Conservation (phyloP, 1,140 invertebrate species). For the Chrysoperla carnea region DNA sequence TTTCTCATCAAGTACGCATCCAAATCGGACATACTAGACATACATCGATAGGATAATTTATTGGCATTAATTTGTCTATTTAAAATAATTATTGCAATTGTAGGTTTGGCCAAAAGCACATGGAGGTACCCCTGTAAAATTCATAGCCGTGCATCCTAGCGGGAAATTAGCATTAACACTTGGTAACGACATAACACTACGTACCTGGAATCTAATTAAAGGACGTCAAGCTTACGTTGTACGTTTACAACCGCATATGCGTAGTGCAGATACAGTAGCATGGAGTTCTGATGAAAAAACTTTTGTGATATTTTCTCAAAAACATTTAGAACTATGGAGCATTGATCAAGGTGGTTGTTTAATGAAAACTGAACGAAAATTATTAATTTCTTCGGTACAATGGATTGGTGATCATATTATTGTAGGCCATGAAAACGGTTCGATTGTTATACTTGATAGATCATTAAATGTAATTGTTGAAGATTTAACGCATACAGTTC, state of each 20-base stretch:
- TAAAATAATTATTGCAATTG: too few relatives aligned
- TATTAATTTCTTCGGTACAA: slow-evolving; percentile 41
- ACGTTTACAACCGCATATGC: slow-evolving; percentile 36
- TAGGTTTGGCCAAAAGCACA: slow-evolving; percentile 49
- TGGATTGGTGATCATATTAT: slow-evolving; percentile 44
- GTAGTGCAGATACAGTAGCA: slow-evolving; percentile 29
- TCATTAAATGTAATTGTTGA: slow-evolving; percentile 25
- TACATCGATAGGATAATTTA: too few relatives aligned
- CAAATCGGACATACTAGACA: too few relatives aligned
- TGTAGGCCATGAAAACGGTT: slow-evolving; percentile 52
- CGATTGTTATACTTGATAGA: slow-evolving; percentile 41
- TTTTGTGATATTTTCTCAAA: slow-evolving; percentile 53
- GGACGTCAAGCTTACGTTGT: slow-evolving; percentile 75
- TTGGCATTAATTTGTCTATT: too few relatives aligned
- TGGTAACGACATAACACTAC: slow-evolving; percentile 62
- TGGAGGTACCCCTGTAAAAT: slow-evolving; percentile 42
- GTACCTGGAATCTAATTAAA: slow-evolving; percentile 89
- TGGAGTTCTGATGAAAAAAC: slow-evolving; percentile 50
- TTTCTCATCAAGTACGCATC: too few relatives aligned
- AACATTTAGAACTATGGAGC: slow-evolving; percentile 55
- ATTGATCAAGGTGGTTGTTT: slow-evolving; percentile 46
- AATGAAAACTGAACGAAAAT: slow-evolving; percentile 33
- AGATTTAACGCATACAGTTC: slow-evolving; percentile 37
- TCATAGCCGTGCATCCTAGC: slow-evolving; percentile 67
- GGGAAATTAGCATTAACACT: slow-evolving; percentile 78